phyloP scores from a whole-genome alignment of 2,113 vertebrate species.

The Nyctereutes procyonoides region DNA sequence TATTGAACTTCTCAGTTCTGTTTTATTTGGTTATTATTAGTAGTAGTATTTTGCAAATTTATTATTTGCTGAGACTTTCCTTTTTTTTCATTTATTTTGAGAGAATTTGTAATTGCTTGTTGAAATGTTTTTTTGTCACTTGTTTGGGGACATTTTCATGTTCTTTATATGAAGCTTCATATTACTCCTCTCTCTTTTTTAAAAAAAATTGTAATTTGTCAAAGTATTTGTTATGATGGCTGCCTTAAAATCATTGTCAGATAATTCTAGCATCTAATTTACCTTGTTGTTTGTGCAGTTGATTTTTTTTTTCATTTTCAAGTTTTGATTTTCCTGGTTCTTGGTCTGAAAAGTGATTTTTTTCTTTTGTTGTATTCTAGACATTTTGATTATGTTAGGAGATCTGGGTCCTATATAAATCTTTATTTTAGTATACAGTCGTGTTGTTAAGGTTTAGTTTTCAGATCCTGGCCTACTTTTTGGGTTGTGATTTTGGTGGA shows the following conservation, averaged over 20 bases:
- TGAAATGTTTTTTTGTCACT: background rate
- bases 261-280: background rate
- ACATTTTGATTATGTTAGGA: background rate
- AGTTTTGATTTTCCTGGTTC: background rate
- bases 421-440: background rate
- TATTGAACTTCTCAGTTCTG: background rate
- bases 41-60: background rate
- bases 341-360: background rate
- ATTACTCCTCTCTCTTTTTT: background rate
- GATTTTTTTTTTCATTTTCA: background rate
- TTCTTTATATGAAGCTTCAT: background rate
- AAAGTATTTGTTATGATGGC: background rate
- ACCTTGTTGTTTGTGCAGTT: background rate
- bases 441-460: background rate
- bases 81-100: background rate
- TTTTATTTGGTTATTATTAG: background rate
- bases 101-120: background rate
- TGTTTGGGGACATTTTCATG: background rate
- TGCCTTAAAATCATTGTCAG: background rate
- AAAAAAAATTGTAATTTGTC: background rate
- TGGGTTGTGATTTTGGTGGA: background rate
- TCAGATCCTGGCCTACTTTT: background rate
- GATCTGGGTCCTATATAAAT: background rate
- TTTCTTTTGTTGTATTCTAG: background rate
- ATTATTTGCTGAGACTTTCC: background rate